Evolutionary conservation across 35 echinoderm and acorn worm species (phyloP).

Genomic region (Holothuria glaberrima): DNA sequence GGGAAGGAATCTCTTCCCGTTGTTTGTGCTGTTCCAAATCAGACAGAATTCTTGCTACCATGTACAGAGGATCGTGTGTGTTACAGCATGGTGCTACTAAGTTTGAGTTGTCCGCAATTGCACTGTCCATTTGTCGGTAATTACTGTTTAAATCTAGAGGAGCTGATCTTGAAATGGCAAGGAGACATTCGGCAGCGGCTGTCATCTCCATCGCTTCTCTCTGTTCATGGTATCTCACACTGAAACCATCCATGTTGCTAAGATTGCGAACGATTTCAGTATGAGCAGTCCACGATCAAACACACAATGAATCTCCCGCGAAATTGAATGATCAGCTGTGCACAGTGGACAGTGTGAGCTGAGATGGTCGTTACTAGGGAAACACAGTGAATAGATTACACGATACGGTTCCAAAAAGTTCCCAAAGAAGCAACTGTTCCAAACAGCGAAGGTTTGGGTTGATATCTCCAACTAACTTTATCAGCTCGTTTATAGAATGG

Average conservation of each 20-base stretch:
- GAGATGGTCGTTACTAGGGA: not conserved
- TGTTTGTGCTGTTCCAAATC: conserved; percentile 89
- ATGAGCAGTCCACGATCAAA: not conserved
- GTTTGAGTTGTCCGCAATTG: conserved; percentile 28
- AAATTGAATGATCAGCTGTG: conserved; percentile 37
- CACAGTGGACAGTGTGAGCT: not conserved
- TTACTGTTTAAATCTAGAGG: conserved; percentile 58
- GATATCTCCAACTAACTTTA: not conserved
- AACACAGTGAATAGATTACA: not conserved
- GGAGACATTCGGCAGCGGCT: conserved; percentile 85
- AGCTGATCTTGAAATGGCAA: conserved; percentile 82
- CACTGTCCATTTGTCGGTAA: conserved; percentile 20
- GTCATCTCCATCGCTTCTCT: conserved; percentile 68
- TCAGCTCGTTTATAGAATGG: no score
- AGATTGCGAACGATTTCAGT: not conserved
- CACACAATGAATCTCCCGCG: conserved; percentile 57
- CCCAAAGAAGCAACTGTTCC: not conserved
- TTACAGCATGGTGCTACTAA: not conserved
- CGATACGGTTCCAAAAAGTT: not conserved
- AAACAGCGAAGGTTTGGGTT: not conserved
- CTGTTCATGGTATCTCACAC: not conserved
- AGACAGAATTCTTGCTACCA: conserved; percentile 91
- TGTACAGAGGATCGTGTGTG: conserved; percentile 88
- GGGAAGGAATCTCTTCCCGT: conserved; percentile 80
- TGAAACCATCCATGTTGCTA: conserved; percentile 2